A percentile compares a stretch with the other conserved stretches of the same genome.
Evolutionary conservation across 1,140 invertebrate species (phyloP).

Genomic region (Chironomus tepperi): DNA sequence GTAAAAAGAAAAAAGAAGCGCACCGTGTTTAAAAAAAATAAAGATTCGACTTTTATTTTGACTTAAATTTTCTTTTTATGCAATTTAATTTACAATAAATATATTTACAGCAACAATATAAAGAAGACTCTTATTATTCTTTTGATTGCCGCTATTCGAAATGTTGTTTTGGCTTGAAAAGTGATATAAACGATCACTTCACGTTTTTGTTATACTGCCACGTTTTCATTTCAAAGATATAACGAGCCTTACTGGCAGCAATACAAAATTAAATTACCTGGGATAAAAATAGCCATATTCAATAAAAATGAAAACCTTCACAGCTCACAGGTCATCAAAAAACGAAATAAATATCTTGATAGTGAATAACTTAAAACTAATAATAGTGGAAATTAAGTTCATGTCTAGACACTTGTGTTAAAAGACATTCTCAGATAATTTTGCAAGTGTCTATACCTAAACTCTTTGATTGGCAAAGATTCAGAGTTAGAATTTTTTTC

Average conservation of each 20-base stretch:
- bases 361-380: neutral
- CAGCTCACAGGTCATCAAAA: neutral
- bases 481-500: too few relatives aligned
- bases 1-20: neutral
- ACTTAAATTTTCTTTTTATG: neutral
- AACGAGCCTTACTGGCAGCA: neutral
- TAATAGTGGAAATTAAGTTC: too few relatives aligned
- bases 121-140: neutral
- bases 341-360: conserved; percentile 5
- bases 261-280: neutral
- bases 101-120: neutral
- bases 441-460: too few relatives aligned
- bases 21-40: neutral
- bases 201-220: conserved; percentile 12
- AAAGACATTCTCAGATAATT: too few relatives aligned
- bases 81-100: conserved; percentile 4
- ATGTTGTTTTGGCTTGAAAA: conserved; percentile 2
- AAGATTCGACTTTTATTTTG: neutral
- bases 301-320: neutral
- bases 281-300: neutral
- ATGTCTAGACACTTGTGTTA: too few relatives aligned
- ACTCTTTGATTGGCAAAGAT: too few relatives aligned
- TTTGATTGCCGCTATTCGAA: neutral
- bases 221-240: conserved; percentile 1
- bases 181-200: conserved; percentile 7